Percentiles rank a stretch among this genome's conserved stretches.
Evolutionary conservation across 2,113 vertebrate genomes (phyloP).

Genomic region (Oreamnos americanus): DNA sequence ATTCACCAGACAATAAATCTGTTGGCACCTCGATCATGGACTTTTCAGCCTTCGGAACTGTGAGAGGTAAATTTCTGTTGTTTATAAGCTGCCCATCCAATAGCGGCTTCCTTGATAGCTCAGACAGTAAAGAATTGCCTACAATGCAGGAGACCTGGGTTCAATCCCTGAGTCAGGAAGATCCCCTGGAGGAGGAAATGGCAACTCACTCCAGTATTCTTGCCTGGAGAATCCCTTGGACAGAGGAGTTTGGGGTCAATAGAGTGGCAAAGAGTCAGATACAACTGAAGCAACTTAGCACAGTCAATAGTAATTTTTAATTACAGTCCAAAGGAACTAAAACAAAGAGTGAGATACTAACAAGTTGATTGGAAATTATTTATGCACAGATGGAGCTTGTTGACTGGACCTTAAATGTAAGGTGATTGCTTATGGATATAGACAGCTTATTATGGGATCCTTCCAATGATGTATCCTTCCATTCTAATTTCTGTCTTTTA

Average conservation of each 20-base stretch:
- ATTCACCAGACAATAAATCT: conserved; percentile 5
- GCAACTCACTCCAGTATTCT: background rate
- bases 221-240: background rate
- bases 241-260: background rate
- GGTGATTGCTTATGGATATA: background rate
- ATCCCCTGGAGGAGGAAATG: background rate
- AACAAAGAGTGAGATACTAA: background rate
- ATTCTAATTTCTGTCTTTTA: background rate
- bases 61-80: background rate
- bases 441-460: background rate
- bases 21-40: background rate
- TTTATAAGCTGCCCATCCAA: background rate
- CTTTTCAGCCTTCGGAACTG: background rate
- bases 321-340: background rate
- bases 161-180: background rate
- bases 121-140: background rate
- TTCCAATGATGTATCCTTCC: background rate
- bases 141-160: background rate
- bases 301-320: background rate
- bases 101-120: background rate
- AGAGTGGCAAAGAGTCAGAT: background rate
- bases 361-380: background rate
- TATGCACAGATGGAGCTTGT: background rate
- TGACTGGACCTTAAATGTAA: background rate
- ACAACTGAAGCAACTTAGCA: background rate